Evolutionary conservation across 2,113 vertebrate species (phyloP), one percentile per base, ranked within the genome.

Genomic region (Pomatostomus ruficeps): DNA sequence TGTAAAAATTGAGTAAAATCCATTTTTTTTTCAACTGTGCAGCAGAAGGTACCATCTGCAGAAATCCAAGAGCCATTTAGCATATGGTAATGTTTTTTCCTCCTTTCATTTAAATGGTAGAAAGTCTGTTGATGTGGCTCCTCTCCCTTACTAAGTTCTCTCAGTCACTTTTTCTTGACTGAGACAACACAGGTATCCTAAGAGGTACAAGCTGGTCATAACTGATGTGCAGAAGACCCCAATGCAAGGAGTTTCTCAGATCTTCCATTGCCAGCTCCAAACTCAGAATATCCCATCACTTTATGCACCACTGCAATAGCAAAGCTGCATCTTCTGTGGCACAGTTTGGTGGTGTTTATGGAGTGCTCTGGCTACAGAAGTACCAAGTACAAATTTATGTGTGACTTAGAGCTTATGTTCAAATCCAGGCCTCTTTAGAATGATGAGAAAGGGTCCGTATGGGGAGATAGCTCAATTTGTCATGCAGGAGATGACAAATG

Each of bases 31-130:
- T 68, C 14, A 68, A 25, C 71, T 76, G 10, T 91, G 79, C 36
- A 90, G 70, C 78, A 96, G 82, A 88, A 96, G 78, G 78, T 71
- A 86, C 79, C 79, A 86, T 93, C 83, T 94, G 88, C 57, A 92
- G 55, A 95, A 94, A 91, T 88, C 35, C 25, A 70, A 71, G 38
- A 92, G 76, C 61, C 38, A 12, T 43, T 28, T 21, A 96, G 54
- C 92, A 91, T 88, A 95, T 80, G 82, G 88, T 65, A 76, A 38
- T 66, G 48, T 52, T 83, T 95, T 91, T 83, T 45, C 20, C 45
- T 68, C 51, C 54, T 72, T 90, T 71, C 55, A 21, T 86, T 89
- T 91, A 88, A 85, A 68, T 40, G 42, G 25, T 76, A 62, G 35
- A 62, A 72, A 91, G 55, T 70, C 80, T 88, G 81, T 66, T 81